Base-by-base conservation (phyloP, 1,140 invertebrate species). In the Musca domestica region DNA sequence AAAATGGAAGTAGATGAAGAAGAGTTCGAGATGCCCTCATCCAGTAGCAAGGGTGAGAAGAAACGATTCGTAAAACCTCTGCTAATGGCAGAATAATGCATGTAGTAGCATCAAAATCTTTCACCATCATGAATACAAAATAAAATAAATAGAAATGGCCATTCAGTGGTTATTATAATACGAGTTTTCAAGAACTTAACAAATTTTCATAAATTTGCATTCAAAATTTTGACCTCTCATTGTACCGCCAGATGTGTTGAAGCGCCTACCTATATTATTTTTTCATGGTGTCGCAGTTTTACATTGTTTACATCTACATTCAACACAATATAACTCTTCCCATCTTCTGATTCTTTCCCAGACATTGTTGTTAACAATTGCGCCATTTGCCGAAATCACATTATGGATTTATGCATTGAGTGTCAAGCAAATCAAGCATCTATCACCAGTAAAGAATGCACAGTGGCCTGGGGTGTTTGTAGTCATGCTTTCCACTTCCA, bases 401-500 rank as follows among this genome's bases (percentile, higher is more conserved):
- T 99, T 74, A 99, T 99, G 98, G 98, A 99, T 84, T 85, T 99
- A 1, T 99, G 98, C 81, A 99, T 99, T 75, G 98, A 99, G 86
- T 99, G 98, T 83, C 98, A 99, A 83, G 98, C 98, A 1, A 99
- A 99, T 87, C 98, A 99, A 82, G 95, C 96, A 2, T 96, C 95
- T 30, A 95, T 94, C 6, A 98, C 95, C 3, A 97, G 94, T 83
- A 98, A 99, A 83, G 98, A 99, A 83, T 99, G 98, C 80, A 99
- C 96, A 66, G 98, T 99, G 27, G 97, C 98, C 64, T 99, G 98
- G 98, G 97, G 98, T 72, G 96, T 99, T 66, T 99, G 98, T 81
- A 99, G 99, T 88, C 97, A 99, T 87, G 97, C 96, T 66, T 99
- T 99, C 84, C 97, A 99, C 83, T 99, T 99, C 83, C 97, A 99